These are phyloP conservation scores for Chaenocephalus aceratus DNA, from an alignment of 2,113 vertebrate genomes.

Conservation along the genomic window DNA sequence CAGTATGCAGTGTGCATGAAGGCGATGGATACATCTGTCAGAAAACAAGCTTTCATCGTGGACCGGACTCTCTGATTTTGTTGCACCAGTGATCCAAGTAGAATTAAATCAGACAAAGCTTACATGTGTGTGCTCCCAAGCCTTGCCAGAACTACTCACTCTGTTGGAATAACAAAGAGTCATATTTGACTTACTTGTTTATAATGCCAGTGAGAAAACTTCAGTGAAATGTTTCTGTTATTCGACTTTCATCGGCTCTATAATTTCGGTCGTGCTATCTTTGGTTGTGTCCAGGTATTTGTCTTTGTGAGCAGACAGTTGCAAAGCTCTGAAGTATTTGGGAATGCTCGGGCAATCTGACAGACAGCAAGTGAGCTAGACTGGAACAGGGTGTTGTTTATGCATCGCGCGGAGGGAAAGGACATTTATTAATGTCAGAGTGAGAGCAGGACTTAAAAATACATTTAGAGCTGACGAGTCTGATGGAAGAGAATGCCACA, in stretches of 20 bases:
- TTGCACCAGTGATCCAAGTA: conserved; percentile 36
- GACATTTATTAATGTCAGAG: conserved; percentile 66
- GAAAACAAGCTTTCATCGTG: conserved; percentile 40
- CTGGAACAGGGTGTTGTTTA: conserved; percentile 61
- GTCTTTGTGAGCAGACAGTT: conserved; percentile 50
- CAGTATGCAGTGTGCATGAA: conserved; percentile 25
- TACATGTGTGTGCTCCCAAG: conserved; percentile 4
- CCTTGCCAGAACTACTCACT: conserved; percentile 46
- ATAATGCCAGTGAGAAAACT: conserved; percentile 50
- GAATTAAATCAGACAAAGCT: conserved; percentile 50
- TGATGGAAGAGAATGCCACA: conserved; percentile 18
- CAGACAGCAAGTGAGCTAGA: conserved; percentile 56
- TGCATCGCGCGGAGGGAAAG: conserved; percentile 41
- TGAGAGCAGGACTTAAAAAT: conserved; percentile 26
- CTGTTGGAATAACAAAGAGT: conserved; percentile 58
- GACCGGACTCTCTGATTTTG: conserved; percentile 38
- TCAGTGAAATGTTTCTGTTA: conserved; percentile 48
- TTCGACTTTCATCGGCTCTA: conserved; percentile 53
- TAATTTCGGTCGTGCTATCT: conserved; percentile 48
- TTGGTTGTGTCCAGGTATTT: conserved; percentile 53
- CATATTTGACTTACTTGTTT: conserved; percentile 40
- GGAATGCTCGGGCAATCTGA: conserved; percentile 63
- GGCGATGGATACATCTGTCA: conserved; percentile 59
- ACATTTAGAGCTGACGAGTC: conserved; percentile 5
- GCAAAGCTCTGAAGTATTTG: conserved; percentile 64